Percentiles rank a stretch among this genome's conserved stretches.
These are phyloP conservation scores for Lindbergichthys nudifrons DNA, from an alignment of 2,797 vertebrate genomes.

Conservation along the genomic window DNA sequence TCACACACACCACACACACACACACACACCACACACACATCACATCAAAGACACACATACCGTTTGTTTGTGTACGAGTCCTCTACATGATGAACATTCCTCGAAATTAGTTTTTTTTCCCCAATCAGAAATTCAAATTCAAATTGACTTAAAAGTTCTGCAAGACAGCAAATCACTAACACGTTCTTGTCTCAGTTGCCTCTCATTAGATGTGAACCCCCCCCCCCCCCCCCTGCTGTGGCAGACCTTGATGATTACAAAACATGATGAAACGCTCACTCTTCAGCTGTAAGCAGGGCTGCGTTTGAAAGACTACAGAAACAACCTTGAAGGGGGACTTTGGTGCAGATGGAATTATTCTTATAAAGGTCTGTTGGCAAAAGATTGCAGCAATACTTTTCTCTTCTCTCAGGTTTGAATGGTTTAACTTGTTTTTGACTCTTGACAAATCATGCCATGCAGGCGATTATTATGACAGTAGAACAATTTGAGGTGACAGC, in stretches of 20 bases:
- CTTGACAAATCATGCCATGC: slow-evolving; percentile 15
- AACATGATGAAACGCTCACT: slow-evolving; percentile 26
- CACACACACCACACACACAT: no score
- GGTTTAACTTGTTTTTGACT: neutral
- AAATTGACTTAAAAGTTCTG: slow-evolving; percentile 13
- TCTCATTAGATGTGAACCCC: slow-evolving; percentile 28
- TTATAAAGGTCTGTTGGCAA: neutral
- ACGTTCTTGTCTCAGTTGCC: slow-evolving; percentile 20
- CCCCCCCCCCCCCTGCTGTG: slow-evolving; percentile 18
- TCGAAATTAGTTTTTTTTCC: slow-evolving; percentile 29
- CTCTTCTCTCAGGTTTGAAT: neutral
- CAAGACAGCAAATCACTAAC: slow-evolving; percentile 5
- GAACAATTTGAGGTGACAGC: neutral
- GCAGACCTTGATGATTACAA: slow-evolving; percentile 39
- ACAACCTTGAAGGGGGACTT: slow-evolving; percentile 7
- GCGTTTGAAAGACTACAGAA: slow-evolving; percentile 28
- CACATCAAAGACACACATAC: neutral
- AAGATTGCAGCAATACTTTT: neutral
- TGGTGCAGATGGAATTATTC: neutral
- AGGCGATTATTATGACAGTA: neutral
- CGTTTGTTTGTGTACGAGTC: slow-evolving; percentile 15
- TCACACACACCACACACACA: slow-evolving; percentile 3
- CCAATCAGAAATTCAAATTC: slow-evolving; percentile 28
- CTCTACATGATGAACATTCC: slow-evolving; percentile 37
- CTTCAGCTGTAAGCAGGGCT: slow-evolving; percentile 8